phyloP scores from a whole-genome alignment of 2,888 invertebrate species.

The Meteorus colon region DNA sequence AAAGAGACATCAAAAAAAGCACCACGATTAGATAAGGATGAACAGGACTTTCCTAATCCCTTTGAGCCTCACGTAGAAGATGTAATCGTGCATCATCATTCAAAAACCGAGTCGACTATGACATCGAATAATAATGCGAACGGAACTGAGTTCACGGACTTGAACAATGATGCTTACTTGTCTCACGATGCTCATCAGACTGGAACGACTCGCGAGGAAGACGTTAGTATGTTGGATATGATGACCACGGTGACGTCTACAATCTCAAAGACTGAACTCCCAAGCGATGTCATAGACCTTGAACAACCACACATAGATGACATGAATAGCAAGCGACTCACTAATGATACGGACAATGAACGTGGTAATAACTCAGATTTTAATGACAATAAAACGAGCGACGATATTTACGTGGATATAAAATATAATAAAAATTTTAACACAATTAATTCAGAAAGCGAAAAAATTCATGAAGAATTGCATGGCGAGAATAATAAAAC shows the following conservation, averaged over 20 bases:
- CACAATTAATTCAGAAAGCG: constrained; percentile 50
- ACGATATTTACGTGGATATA: constrained; percentile 21
- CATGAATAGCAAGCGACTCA: constrained; percentile 21
- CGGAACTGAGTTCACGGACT: constrained; percentile 46
- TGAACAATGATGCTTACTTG: constrained; percentile 47
- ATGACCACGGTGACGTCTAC: constrained; percentile 47
- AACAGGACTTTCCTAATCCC: constrained; percentile 75
- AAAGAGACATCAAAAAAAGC: constrained; percentile 66
- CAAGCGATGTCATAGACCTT: constrained; percentile 36
- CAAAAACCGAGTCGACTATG: constrained; percentile 39
- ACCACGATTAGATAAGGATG: constrained; percentile 75
- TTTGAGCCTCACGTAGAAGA: constrained; percentile 69
- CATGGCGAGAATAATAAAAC: constrained; percentile 36
- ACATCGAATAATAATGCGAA: constrained; percentile 39
- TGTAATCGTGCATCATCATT: constrained; percentile 55
- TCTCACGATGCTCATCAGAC: constrained; percentile 41
- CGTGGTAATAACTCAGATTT: neutral
- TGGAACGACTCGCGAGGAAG: constrained; percentile 42
- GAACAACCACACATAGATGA: constrained; percentile 17
- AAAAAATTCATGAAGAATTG: constrained; percentile 39
- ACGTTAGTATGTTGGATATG: constrained; percentile 42
- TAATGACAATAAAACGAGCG: constrained; percentile 27
- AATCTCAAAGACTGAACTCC: constrained; percentile 36
- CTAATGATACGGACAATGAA: constrained; percentile 45
- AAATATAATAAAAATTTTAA: constrained; percentile 44